Evolutionary conservation across 2,888 invertebrate species (phyloP).

Genomic region (Miltochrista miniata): DNA sequence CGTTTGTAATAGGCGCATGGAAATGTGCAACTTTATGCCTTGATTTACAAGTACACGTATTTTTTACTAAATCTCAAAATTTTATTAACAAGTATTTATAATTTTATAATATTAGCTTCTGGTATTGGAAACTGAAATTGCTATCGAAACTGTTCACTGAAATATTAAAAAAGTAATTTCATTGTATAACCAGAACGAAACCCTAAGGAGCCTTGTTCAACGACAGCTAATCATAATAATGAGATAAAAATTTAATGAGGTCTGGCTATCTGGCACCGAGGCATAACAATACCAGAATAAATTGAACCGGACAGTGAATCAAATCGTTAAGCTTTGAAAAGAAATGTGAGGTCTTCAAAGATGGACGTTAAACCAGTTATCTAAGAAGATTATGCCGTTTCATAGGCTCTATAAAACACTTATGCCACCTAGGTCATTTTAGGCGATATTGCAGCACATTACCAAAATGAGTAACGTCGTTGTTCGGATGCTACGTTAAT

Average conservation of each 20-base stretch:
- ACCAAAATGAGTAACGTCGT: conserved; percentile 8
- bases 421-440: conserved; percentile 29
- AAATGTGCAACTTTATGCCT: background rate
- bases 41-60: background rate
- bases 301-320: conserved; percentile 26
- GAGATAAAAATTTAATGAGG: conserved; percentile 53
- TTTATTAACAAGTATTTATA: background rate
- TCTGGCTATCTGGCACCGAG: conserved; percentile 33
- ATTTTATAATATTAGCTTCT: background rate
- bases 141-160: conserved; percentile 13
- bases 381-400: conserved; percentile 36
- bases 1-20: background rate
- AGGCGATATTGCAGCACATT: conserved; percentile 22
- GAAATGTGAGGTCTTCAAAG: conserved; percentile 19
- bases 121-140: background rate
- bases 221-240: conserved; percentile 49
- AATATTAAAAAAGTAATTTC: conserved; percentile 45
- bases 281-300: conserved; percentile 27
- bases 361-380: conserved; percentile 34
- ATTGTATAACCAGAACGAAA: conserved; percentile 19
- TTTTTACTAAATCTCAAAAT: no score
- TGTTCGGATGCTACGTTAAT: conserved; percentile 4
- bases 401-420: conserved; percentile 29
- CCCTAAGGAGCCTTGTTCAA: conserved; percentile 33
- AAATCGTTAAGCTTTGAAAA: conserved; percentile 11